Conservation (phyloP, 2,797 vertebrate species). For the Nyctibius grandis region DNA sequence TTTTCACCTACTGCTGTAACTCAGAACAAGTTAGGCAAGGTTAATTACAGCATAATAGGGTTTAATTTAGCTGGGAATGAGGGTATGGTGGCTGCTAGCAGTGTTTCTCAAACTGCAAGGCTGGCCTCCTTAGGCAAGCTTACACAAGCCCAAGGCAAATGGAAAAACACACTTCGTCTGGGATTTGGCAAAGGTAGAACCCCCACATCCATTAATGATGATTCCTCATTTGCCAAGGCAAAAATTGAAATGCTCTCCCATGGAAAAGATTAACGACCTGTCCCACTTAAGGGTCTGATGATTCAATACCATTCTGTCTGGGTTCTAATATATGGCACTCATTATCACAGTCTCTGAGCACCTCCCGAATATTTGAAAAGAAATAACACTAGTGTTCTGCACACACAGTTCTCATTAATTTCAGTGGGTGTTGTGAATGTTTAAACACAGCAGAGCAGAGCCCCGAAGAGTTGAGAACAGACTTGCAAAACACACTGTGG, state of each 20-base stretch:
- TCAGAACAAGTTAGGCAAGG: conserved; percentile 66
- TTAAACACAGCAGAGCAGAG: conserved; percentile 30
- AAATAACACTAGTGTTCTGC: conserved; percentile 25
- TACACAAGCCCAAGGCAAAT: conserved; percentile 66
- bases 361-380: conserved; percentile 55
- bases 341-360: conserved; percentile 35
- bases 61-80: conserved; percentile 70
- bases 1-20: conserved; percentile 51
- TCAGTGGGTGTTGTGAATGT: conserved; percentile 43
- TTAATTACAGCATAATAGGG: conserved; percentile 62
- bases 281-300: conserved; percentile 38
- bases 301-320: conserved; percentile 46
- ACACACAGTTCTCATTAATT: conserved; percentile 47
- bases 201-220: conserved; percentile 50
- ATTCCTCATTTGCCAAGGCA: conserved; percentile 51
- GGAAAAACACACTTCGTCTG: conserved; percentile 56
- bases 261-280: conserved; percentile 37
- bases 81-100: conserved; percentile 53
- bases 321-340: conserved; percentile 36
- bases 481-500: conserved; percentile 48
- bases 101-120: conserved; percentile 61
- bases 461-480: conserved; percentile 46
- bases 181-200: conserved; percentile 47
- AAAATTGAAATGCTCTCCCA: conserved; percentile 51
- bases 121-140: conserved; percentile 63